Evolutionary conservation across 2,888 invertebrate genomes (phyloP), one percentile per base, ranked within the genome.

Genomic region (Pemphredon lugubris): DNA sequence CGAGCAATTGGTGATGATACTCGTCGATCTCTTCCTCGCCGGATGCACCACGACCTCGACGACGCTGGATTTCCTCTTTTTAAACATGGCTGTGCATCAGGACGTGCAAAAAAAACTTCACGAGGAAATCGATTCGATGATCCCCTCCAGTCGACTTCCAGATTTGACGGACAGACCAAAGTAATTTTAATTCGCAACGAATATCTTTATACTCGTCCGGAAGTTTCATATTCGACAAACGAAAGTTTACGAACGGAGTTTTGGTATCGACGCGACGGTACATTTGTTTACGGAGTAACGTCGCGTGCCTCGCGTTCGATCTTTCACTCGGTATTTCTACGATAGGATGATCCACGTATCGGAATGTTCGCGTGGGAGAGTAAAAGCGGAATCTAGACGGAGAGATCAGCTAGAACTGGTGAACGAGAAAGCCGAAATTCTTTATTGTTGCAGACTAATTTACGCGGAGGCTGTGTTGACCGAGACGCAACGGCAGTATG

Each of bases 1-100:
- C 63, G 92, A 93, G 3, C 94, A 94, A 82, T 84, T 94, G 53
- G 88, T 93, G 2, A 92, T 94, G 91, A 91, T 93, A 2, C 92
- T 94, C 76, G 83, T 94, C 59, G 95, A 95, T 85, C 90, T 94
- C 45, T 93, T 94, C 77, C 92, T 94, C 79, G 94, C 93, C 3
- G 94, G 94, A 1, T 91, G 92, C 0, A 91, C 92, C 76, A 94
- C 94, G 0, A 94, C 94, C 0, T 92, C 93, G 65, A 91, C 90
- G 34, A 93, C 93, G 0, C 85, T 94, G 13, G 93, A 93, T 76
- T 92, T 94, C 82, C 91, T 92, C 0, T 89, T 94, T 48, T 89
- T 94, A 81, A 90, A 92, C 75, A 92, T 94, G 91, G 89, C 92
- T 14, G 82, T 92, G 21, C 90, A 92, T 67, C 92, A 92, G 44